Evolutionary conservation across 2,113 vertebrate species (phyloP).

Genomic region (Eolophus roseicapilla): DNA sequence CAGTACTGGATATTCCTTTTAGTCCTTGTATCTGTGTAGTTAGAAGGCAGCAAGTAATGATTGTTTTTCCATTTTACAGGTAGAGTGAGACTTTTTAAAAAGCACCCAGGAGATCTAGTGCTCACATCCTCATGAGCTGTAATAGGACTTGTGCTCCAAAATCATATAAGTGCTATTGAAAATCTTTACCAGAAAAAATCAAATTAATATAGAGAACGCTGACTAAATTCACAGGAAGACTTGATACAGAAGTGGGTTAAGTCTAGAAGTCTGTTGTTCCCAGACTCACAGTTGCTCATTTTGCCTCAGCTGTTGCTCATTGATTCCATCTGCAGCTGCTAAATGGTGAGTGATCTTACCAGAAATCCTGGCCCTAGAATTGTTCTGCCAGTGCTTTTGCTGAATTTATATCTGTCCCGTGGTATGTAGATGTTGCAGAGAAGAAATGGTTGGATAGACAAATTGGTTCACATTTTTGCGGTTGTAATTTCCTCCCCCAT

Average conservation of each 20-base stretch:
- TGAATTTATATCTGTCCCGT: not conserved
- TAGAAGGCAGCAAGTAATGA: not conserved
- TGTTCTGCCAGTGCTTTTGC: not conserved
- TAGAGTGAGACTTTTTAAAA: not conserved
- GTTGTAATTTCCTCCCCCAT: not conserved
- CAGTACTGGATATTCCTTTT: conserved; percentile 14
- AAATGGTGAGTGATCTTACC: not conserved
- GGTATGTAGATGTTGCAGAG: not conserved
- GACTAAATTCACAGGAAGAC: not conserved
- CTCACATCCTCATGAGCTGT: not conserved
- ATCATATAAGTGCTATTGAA: not conserved
- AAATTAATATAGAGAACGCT: not conserved
- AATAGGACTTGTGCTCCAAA: not conserved
- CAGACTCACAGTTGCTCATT: not conserved
- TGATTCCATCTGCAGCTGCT: not conserved
- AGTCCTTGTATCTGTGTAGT: not conserved
- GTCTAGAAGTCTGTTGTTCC: not conserved
- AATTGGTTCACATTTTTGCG: not conserved
- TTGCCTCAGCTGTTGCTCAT: not conserved
- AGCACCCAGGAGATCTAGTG: not conserved
- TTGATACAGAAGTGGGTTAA: not conserved
- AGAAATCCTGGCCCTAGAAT: not conserved
- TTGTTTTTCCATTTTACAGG: conserved; percentile 33
- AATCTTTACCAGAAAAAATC: conserved; percentile 9
- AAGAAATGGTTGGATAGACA: not conserved